Base-by-base conservation (phyloP, 2,888 invertebrate genomes). In the Esperia sulphurella region DNA sequence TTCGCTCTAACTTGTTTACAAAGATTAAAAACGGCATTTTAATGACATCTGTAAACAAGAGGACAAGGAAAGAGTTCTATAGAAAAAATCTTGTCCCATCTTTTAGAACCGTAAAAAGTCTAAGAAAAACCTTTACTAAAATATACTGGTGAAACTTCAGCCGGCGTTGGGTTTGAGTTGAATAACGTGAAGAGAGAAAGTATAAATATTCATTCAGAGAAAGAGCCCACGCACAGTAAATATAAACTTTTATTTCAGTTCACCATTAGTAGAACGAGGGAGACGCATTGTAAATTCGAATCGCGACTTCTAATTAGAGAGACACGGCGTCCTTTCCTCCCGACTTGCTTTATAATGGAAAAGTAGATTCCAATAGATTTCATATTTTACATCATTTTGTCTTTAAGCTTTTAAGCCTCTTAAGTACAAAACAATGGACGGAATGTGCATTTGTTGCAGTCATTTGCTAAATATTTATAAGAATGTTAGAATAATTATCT, bases 161-260 rank as follows among this genome's bases (percentile, higher is more conserved):
- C 61, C 64, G 58, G 54, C 55, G 61, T 64, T 66, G 65, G 68
- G 77, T 78, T 79, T 74, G 78, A 83, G 80, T 80, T 82, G 75
- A 82, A 82, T 77, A 80, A 75, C 74, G 75, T 70, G 71, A 69
- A 78, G 71, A 73, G 72, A 70, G 67, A 76, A 73, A 73, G 73
- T 82, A 88, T 88, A 86, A 88, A 87, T 86, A 87, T 86, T 87
- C 83, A 88, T 87, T 79, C 65, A 59, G 61, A 65, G 72, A 71
- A 69, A 73, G 74, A 72, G 71, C 68, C 75, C 73, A 84, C 83
- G 83, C 83, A 83, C 83, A 76, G 80, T 83, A 86, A 87, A 85
- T 84, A 87, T 79, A 85, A 87, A 87, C 84, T 88, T 87, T 86
- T 86, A 84, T 86, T 86, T 79, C 76, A 78, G 76, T 76, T 71